These are phyloP conservation scores for Alces alces DNA, from an alignment of 2,113 vertebrate species.

Conservation along the genomic window DNA sequence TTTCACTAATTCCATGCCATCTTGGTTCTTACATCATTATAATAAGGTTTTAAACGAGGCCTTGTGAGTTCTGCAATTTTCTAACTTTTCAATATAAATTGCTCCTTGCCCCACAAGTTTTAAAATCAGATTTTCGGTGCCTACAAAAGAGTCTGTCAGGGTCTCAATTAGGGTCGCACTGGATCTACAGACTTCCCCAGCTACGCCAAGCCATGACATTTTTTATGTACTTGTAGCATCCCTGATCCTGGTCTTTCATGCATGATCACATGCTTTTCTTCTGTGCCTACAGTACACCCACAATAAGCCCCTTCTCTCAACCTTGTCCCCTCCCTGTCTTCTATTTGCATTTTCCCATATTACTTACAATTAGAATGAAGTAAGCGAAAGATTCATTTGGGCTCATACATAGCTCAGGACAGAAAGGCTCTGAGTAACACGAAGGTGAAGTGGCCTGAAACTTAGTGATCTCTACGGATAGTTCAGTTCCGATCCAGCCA, in stretches of 20 bases:
- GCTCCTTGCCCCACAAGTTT: not conserved
- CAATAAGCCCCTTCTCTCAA: rapidly evolving
- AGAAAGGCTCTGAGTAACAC: not conserved
- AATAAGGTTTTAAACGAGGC: not conserved
- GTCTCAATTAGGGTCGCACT: not conserved
- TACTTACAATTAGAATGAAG: not conserved
- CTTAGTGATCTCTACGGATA: not conserved
- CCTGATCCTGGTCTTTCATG: not conserved
- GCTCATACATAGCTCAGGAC: not conserved
- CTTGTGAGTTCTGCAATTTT: not conserved
- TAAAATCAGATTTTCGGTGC: not conserved
- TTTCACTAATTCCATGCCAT: not conserved
- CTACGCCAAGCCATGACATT: not conserved
- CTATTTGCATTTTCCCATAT: not conserved
- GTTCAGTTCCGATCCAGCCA: not conserved
- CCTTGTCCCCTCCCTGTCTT: not conserved
- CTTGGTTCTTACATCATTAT: not conserved
- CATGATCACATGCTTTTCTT: not conserved
- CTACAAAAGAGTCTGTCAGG: not conserved
- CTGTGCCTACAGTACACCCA: not conserved
- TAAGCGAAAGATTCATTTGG: not conserved
- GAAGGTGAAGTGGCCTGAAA: not conserved
- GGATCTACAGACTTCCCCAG: not conserved
- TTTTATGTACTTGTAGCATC: not conserved
- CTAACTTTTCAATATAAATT: not conserved